phyloP scores from a whole-genome alignment of 1,140 invertebrate species.

The Amyelois transitella region DNA sequence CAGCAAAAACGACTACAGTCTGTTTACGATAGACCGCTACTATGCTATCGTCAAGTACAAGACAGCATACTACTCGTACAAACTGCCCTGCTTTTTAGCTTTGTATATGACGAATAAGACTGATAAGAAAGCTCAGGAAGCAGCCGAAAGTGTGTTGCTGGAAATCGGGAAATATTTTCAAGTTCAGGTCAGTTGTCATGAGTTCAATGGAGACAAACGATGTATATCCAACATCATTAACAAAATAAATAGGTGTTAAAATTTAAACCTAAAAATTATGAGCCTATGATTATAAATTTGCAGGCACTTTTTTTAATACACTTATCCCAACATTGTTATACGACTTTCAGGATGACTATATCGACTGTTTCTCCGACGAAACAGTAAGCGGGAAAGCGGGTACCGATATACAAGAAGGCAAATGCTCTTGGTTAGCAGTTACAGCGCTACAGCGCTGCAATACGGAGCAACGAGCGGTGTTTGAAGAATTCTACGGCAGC shows the following conservation, averaged over 20 bases:
- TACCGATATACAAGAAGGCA: conserved; percentile 92
- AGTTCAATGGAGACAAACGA: no score
- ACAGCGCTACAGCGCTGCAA: conserved; percentile 83
- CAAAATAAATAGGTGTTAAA: no score
- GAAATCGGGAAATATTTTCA: conserved; percentile 94
- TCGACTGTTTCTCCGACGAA: conserved; percentile 89
- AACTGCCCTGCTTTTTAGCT: conserved; percentile 86
- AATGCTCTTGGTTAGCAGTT: conserved; percentile 93
- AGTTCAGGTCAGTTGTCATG: conserved; percentile 86
- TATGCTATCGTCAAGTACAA: conserved; percentile 92
- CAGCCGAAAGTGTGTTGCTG: conserved; percentile 84
- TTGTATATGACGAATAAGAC: conserved; percentile 85
- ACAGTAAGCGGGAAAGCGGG: conserved; percentile 87
- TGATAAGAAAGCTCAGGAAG: conserved; percentile 79
- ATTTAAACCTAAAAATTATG: no score
- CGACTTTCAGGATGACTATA: conserved; percentile 82
- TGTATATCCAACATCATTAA: no score
- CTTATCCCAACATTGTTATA: not conserved
- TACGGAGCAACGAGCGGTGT: conserved; percentile 78
- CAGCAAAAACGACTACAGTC: conserved; percentile 75
- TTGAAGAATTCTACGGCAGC: conserved; percentile 84
- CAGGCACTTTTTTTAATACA: no score
- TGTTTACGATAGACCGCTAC: conserved; percentile 87
- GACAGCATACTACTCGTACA: conserved; percentile 92
- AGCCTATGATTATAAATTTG: no score